These are phyloP conservation scores for Bursaphelenchus okinawaensis DNA, from an alignment of 2,888 invertebrate species.

Conservation along the genomic window DNA sequence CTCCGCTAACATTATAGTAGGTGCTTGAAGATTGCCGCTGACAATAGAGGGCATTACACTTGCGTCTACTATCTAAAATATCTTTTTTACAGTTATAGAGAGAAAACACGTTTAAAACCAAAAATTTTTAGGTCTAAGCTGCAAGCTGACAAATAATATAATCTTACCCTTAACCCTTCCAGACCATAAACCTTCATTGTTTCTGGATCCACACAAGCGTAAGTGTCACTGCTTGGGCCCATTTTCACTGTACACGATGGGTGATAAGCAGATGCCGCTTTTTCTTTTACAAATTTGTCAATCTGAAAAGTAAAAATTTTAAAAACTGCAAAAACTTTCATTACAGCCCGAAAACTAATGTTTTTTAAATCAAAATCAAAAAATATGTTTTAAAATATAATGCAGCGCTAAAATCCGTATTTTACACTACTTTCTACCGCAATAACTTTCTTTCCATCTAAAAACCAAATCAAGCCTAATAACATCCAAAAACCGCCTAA, in stretches of 20 bases:
- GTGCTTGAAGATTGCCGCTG: constrained; percentile 69
- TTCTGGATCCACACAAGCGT: constrained; percentile 69
- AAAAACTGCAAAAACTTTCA: not conserved
- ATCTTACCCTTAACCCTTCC: constrained; percentile 32
- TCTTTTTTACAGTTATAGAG: not conserved
- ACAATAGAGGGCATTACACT: constrained; percentile 74
- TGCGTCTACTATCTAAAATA: constrained; percentile 72
- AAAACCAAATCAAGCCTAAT: too few relatives aligned
- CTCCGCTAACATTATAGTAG: constrained; percentile 63
- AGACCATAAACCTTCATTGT: constrained; percentile 52
- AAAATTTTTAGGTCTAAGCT: not conserved
- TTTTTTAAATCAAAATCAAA: too few relatives aligned
- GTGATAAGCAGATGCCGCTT: constrained; percentile 69
- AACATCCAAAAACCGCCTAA: too few relatives aligned
- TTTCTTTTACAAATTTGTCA: constrained; percentile 57
- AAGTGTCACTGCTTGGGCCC: constrained; percentile 60
- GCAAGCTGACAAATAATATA: not conserved
- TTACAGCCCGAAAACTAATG: not conserved
- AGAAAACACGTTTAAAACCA: constrained; percentile 7
- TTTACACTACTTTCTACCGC: not conserved
- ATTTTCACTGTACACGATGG: constrained; percentile 74
- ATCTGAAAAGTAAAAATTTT: constrained; percentile 15
- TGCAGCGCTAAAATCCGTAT: not conserved
- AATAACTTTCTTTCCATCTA: too few relatives aligned
- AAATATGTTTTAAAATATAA: too few relatives aligned